Conservation (phyloP, 2,888 invertebrate species). For the Callinectes sapidus region DNA sequence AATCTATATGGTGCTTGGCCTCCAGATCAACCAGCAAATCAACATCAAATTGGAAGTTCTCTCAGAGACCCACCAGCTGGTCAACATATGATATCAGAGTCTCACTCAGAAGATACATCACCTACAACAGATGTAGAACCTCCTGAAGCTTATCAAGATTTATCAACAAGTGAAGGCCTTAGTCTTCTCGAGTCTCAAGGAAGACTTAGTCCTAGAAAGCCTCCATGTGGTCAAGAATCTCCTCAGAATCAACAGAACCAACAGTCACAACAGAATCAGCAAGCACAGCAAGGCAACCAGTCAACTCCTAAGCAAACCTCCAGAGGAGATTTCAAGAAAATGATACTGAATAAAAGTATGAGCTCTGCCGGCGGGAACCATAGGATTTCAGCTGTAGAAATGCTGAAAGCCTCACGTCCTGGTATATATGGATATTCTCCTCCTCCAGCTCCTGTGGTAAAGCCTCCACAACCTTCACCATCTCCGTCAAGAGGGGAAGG, state of each 20-base stretch:
- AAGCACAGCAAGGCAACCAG: slow-evolving; percentile 36
- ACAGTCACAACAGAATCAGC: slow-evolving; percentile 44
- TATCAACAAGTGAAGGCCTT: slow-evolving; percentile 39
- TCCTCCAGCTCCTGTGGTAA: slow-evolving; percentile 76
- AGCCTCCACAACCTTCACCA: slow-evolving; percentile 77
- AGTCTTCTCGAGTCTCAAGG: slow-evolving; percentile 48
- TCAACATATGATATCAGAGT: slow-evolving; percentile 46
- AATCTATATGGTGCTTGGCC: slow-evolving; percentile 62
- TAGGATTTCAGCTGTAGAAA: slow-evolving; percentile 74
- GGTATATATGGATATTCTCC: slow-evolving; percentile 68
- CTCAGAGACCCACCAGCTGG: slow-evolving; percentile 44
- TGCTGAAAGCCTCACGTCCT: slow-evolving; percentile 73
- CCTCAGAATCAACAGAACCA: slow-evolving; percentile 52
- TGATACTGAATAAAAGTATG: slow-evolving; percentile 72
- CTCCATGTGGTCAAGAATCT: slow-evolving; percentile 47
- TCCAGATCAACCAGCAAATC: slow-evolving; percentile 54
- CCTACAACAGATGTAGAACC: slow-evolving; percentile 65
- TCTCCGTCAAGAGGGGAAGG: slow-evolving; percentile 64
- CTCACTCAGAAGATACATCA: slow-evolving; percentile 62
- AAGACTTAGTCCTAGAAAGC: slow-evolving; percentile 47
- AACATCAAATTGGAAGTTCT: slow-evolving; percentile 39
- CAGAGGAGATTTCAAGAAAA: slow-evolving; percentile 71
- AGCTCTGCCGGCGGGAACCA: slow-evolving; percentile 72
- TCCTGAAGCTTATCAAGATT: slow-evolving; percentile 64
- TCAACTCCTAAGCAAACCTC: slow-evolving; percentile 71